Percentiles rank a stretch among this genome's conserved stretches.
Conservation (phyloP, 2,113 vertebrate species). For the Mellivora capensis region DNA sequence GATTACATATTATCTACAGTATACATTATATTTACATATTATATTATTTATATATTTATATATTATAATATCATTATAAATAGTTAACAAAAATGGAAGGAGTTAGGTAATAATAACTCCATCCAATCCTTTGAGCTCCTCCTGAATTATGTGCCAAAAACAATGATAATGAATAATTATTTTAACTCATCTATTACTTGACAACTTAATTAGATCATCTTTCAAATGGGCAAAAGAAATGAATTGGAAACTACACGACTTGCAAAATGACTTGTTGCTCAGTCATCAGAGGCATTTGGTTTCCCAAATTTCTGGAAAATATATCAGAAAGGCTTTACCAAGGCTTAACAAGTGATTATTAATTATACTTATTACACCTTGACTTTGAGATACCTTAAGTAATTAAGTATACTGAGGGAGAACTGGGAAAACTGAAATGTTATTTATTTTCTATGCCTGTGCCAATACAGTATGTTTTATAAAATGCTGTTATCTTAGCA, state of each 20-base stretch:
- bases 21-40: neutral
- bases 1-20: neutral
- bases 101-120: neutral
- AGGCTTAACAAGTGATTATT: neutral
- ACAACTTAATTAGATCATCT: neutral
- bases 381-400: neutral
- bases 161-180: neutral
- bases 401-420: neutral
- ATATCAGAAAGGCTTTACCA: neutral
- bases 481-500: conserved; percentile 17
- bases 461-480: neutral
- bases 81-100: neutral
- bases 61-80: neutral
- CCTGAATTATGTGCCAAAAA: neutral
- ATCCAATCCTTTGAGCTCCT: neutral
- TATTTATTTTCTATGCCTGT: neutral
- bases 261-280: neutral
- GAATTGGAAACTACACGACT: neutral
- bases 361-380: neutral
- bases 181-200: neutral
- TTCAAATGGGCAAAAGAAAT: neutral
- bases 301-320: neutral
- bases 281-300: neutral
- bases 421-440: neutral
- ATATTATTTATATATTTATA: neutral